Evolutionary conservation across 2,888 invertebrate genomes (phyloP).

Genomic region (Cerceris ruficornis): DNA sequence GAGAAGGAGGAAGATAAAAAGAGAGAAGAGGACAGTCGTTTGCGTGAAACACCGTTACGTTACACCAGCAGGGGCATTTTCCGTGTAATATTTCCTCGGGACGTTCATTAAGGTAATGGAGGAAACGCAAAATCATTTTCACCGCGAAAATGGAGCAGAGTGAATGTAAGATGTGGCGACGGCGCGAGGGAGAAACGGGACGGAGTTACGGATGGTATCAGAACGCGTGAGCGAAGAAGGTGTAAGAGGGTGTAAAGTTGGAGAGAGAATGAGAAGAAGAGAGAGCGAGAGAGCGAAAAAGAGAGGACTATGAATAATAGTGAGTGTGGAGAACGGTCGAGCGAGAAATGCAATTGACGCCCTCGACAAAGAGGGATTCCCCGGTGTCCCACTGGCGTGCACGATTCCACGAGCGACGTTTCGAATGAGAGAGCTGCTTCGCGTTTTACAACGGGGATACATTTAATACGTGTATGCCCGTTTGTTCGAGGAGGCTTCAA

Average conservation of each 20-base stretch:
- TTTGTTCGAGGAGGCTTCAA: too few species aligned
- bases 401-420: constrained; percentile 21
- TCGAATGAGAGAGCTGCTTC: not conserved
- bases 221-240: not conserved
- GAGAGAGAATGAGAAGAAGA: not conserved
- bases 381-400: constrained; percentile 37
- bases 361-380: constrained; percentile 39
- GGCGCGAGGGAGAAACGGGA: not conserved
- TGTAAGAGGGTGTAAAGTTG: not conserved
- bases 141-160: constrained; percentile 37
- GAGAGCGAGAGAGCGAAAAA: not conserved
- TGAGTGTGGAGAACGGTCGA: constrained; percentile 31
- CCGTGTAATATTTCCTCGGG: constrained; percentile 43
- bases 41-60: not conserved
- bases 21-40: constrained; percentile 5
- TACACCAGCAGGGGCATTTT: constrained; percentile 35
- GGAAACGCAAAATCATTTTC: constrained; percentile 56
- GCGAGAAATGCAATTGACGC: constrained; percentile 44
- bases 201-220: too few species aligned
- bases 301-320: constrained; percentile 22
- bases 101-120: constrained; percentile 74
- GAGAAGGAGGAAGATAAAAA: constrained; percentile 16
- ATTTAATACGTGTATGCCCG: not conserved
- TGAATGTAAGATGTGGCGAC: constrained; percentile 36
- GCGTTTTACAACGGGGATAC: not conserved